Evolutionary conservation across 2,888 invertebrate species (phyloP), one percentile per base, ranked within the genome.

Genomic region (Saturnia pavonia): DNA sequence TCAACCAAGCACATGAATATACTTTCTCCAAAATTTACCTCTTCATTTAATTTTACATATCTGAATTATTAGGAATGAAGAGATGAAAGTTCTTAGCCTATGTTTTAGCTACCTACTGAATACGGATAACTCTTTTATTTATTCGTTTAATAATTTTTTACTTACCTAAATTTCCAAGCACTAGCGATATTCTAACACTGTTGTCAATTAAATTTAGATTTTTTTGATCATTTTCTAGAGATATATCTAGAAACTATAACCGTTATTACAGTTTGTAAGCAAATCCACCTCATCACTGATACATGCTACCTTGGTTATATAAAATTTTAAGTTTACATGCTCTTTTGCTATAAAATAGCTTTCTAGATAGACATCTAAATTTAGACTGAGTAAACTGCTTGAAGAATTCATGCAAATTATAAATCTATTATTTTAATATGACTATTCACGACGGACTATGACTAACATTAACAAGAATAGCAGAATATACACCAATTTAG

Each of bases 391-490:
- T 65, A 40, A 16, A 75, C 69, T 72, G 73, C 74, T 78, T 74
- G 75, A 79, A 79, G 70, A 70, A 77, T 68, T 76, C 84, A 84
- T 84, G 84, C 84, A 84, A 27, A 60, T 27, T 14, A 14, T 14
- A 27, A 60, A 79, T 75, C 77, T 78, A 79, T 77, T 67, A 73
- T 75, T 75, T 71, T 73, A 72, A 72, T 25, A 72, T 27, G 45
- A 69, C 51, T 40, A 40, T 40, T 19, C 14, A 34, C 16, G 34
- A 34, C 19, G 34, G 27, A 25, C 4, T 67, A 34, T 22, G 19
- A 34, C 45, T 45, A 16, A 43, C 22, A 12, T 14, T 60, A 27
- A 60, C 8, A 60, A 27, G 60, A 60, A 60, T 60, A 11, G 27
- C 11, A 60, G 14, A 63, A 63, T 27, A 34, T 16, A 34, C 1